Conservation (phyloP, 2,888 invertebrate species). For the Yponomeuta cagnagella region DNA sequence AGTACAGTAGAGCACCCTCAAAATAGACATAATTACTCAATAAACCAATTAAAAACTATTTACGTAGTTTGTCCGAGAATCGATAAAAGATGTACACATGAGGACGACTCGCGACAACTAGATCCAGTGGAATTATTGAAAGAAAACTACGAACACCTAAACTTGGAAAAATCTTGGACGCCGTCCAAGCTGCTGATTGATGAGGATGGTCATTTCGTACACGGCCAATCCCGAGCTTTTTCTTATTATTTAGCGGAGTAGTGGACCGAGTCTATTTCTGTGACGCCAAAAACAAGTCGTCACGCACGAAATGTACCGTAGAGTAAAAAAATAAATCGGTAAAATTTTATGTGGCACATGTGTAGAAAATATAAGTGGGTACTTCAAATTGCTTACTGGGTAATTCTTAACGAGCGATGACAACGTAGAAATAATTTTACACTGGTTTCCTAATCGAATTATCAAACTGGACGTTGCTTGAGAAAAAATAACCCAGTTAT, state of each 20-base stretch:
- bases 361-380: neutral
- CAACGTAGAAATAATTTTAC: neutral
- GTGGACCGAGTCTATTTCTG: conserved; percentile 70
- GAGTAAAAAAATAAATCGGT: conserved; percentile 32
- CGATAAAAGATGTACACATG: conserved; percentile 4
- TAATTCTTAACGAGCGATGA: neutral
- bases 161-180: conserved; percentile 74
- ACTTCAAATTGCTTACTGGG: neutral
- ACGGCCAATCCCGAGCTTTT: conserved; percentile 74
- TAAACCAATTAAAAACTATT: neutral
- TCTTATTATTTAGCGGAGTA: conserved; percentile 75
- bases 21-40: no score
- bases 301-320: conserved; percentile 53
- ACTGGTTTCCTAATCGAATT: neutral
- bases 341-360: conserved; percentile 11
- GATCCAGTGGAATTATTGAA: conserved; percentile 61
- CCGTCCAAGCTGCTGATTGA: conserved; percentile 74
- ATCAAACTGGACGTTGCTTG: no score
- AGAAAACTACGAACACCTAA: conserved; percentile 69
- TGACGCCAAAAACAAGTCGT: conserved; percentile 68
- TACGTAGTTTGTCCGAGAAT: conserved; percentile 4
- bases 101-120: conserved; percentile 25
- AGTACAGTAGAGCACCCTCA: no score
- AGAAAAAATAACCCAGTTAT: conserved; percentile 1
- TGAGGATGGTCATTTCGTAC: conserved; percentile 76